phyloP scores from a whole-genome alignment of 2,797 vertebrate genomes.

The Arremon aurantiirostris region DNA sequence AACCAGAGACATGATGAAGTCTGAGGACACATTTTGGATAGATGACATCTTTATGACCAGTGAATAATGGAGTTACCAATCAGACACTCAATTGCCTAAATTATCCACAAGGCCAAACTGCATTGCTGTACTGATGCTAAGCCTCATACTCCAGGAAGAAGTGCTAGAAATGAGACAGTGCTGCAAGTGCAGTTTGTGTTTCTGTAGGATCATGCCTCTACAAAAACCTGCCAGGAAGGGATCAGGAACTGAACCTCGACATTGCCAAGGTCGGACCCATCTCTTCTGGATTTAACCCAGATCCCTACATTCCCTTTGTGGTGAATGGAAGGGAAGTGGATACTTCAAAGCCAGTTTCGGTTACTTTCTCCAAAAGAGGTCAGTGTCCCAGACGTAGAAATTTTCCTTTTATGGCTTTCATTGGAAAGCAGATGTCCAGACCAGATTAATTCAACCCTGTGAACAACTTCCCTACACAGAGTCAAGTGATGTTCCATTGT shows the following conservation, averaged over 20 bases:
- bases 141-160: background rate
- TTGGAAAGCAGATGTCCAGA: background rate
- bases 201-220: background rate
- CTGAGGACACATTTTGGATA: background rate
- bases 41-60: background rate
- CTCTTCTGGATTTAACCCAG: background rate
- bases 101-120: background rate
- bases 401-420: background rate
- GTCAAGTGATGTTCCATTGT: background rate
- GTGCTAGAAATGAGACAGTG: background rate
- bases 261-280: background rate
- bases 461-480: background rate
- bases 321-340: background rate
- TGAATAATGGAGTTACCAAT: background rate
- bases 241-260: background rate
- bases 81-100: background rate
- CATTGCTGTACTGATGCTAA: background rate
- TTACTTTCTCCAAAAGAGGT: background rate
- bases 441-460: background rate
- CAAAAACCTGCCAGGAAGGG: background rate
- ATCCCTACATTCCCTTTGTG: background rate
- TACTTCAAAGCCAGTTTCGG: background rate
- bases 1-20: background rate
- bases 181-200: background rate
- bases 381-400: rapidly evolving